A percentile compares a stretch with the other conserved stretches of the same genome.
phyloP scores from a whole-genome alignment of 1,140 invertebrate genomes.

The Eriocheir sinensis region DNA sequence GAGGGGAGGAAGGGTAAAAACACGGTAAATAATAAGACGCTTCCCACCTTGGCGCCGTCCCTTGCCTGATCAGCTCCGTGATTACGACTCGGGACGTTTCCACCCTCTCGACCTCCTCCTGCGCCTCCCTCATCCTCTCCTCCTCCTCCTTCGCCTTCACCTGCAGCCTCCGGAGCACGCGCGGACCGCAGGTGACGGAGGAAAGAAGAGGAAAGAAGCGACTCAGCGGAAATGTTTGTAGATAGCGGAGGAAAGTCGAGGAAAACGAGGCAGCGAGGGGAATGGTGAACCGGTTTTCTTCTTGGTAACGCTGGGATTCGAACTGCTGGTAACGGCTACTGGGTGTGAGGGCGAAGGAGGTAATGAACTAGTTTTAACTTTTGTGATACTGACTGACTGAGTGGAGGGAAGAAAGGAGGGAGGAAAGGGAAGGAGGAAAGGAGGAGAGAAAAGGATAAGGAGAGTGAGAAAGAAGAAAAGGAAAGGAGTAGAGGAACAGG shows the following conservation, averaged over 20 bases:
- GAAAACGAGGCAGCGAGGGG: not conserved
- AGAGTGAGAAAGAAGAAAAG: not conserved
- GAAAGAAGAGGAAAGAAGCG: not conserved
- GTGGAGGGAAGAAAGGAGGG: not conserved
- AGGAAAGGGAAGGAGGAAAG: not conserved
- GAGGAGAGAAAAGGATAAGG: slow-evolving; percentile 20
- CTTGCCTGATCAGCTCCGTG: not conserved
- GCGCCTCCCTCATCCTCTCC: not conserved
- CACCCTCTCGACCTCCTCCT: not conserved
- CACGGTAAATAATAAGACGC: slow-evolving; percentile 18
- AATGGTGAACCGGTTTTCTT: not conserved
- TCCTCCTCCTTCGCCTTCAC: not conserved
- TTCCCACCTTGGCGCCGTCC: not conserved
- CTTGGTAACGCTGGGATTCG: too few species aligned
- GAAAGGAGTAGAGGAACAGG: not conserved
- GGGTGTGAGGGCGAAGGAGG: too few species aligned
- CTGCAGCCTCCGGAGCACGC: not conserved
- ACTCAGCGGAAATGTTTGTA: not conserved
- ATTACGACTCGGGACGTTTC: not conserved
- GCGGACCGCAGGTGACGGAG: not conserved
- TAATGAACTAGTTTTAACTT: too few species aligned
- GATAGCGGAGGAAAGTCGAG: not conserved
- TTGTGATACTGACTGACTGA: too few species aligned
- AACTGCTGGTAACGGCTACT: too few species aligned
- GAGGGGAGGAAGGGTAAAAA: slow-evolving; percentile 6